Percentiles rank a stretch among this genome's conserved stretches.
These are phyloP conservation scores for Scomber colias DNA, from an alignment of 2,113 vertebrate genomes.

Conservation along the genomic window DNA sequence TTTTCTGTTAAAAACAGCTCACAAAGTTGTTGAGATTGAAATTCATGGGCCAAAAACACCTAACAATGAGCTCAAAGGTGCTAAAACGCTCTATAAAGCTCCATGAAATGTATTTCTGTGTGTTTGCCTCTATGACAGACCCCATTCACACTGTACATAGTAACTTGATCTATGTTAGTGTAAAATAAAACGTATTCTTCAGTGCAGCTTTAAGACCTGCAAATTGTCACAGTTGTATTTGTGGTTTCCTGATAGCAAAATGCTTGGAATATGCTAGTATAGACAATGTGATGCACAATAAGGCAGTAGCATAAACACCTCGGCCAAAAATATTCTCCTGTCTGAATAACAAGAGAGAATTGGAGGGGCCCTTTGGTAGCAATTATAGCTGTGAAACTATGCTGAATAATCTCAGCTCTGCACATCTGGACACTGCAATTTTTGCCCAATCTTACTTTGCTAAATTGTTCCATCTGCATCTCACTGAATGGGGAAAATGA, in stretches of 20 bases:
- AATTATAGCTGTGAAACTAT: constrained; percentile 48
- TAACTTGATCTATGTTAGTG: background rate
- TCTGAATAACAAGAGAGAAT: constrained; percentile 68
- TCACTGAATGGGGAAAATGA: constrained; percentile 39
- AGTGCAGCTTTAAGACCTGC: background rate
- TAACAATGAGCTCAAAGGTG: background rate
- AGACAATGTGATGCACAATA: constrained; percentile 10
- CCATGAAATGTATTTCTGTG: background rate
- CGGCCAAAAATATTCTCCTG: constrained; percentile 32
- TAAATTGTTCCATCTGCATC: constrained; percentile 58
- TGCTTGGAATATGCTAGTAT: background rate
- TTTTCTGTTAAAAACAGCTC: too few species aligned
- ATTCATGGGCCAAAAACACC: background rate
- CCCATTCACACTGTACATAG: background rate
- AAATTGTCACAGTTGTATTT: background rate
- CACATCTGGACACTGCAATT: constrained; percentile 71
- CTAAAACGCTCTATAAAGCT: background rate
- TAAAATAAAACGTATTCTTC: background rate
- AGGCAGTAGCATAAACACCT: constrained; percentile 52
- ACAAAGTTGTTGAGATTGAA: too few species aligned
- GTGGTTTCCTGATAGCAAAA: constrained; percentile 10
- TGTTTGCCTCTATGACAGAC: background rate
- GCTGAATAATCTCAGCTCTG: constrained; percentile 45
- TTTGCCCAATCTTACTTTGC: constrained; percentile 43
- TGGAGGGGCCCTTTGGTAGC: constrained; percentile 51